Percentiles rank a stretch among this genome's conserved stretches.
These are phyloP conservation scores for Lophochroa leadbeateri DNA, from an alignment of 2,113 vertebrate genomes.

Conservation along the genomic window DNA sequence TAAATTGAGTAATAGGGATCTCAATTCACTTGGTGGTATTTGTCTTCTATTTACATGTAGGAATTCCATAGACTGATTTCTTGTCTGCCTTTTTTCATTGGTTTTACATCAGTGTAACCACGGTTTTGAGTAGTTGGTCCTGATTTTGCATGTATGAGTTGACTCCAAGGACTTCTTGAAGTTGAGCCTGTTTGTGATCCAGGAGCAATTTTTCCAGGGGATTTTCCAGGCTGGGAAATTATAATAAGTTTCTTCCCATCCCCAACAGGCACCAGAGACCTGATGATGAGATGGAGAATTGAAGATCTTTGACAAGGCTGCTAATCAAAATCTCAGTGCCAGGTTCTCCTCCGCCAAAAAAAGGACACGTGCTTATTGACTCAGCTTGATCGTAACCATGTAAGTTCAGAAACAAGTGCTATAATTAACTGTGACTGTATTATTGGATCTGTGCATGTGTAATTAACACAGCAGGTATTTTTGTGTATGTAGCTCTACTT, in stretches of 20 bases:
- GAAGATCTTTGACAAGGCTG: neutral
- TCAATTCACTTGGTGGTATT: neutral
- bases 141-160: neutral
- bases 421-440: conserved; percentile 62
- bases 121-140: neutral
- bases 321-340: neutral
- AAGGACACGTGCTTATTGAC: neutral
- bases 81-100: neutral
- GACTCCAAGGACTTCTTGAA: neutral
- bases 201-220: neutral
- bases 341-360: neutral
- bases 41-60: neutral
- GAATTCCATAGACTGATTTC: neutral
- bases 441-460: conserved; percentile 27
- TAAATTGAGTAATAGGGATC: neutral
- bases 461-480: conserved; percentile 69
- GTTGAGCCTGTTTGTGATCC: neutral
- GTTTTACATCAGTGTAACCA: neutral
- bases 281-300: neutral
- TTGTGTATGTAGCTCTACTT: conserved; percentile 28
- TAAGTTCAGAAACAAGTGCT: conserved; percentile 17
- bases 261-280: neutral
- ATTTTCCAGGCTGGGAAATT: neutral
- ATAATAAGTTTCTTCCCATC: neutral
- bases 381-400: neutral